Percentiles rank a stretch among this genome's conserved stretches.
Evolutionary conservation across 2,888 invertebrate genomes (phyloP).

Genomic region (Augochlorella aurata): DNA sequence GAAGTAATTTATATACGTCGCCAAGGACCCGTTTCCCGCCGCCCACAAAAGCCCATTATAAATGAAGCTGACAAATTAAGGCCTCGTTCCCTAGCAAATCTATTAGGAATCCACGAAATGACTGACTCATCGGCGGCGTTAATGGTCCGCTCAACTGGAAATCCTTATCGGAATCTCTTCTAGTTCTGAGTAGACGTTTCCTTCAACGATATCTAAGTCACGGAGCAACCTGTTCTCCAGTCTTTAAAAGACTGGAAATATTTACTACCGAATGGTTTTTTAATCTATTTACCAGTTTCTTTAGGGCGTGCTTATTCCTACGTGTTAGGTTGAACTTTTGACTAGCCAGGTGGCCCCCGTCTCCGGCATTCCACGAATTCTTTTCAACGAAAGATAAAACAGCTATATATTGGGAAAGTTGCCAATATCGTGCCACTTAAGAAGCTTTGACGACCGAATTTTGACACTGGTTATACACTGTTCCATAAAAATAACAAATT

Average conservation of each 20-base stretch:
- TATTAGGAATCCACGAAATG: slow-evolving; percentile 75
- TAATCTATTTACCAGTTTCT: not conserved
- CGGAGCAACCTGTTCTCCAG: not conserved
- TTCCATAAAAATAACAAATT: too few species aligned
- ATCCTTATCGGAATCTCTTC: slow-evolving; percentile 15
- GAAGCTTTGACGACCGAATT: too few species aligned
- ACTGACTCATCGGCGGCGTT: slow-evolving; percentile 67
- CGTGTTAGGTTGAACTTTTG: not conserved
- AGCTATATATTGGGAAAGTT: not conserved
- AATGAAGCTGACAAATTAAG: not conserved
- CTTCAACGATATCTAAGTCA: not conserved
- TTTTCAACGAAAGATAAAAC: not conserved
- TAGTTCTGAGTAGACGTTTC: not conserved
- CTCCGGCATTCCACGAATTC: not conserved
- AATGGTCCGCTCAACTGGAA: slow-evolving; percentile 38
- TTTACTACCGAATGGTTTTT: not conserved
- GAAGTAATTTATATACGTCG: not conserved
- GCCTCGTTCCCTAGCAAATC: slow-evolving; percentile 58
- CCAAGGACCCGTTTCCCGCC: not conserved
- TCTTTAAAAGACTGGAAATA: not conserved
- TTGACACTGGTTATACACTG: too few species aligned
- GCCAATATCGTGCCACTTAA: not conserved
- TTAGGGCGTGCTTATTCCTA: not conserved
- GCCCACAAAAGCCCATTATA: not conserved
- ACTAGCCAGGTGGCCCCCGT: not conserved